Evolutionary conservation across 37 sponge, comb jelly and placozoan genomes (phyloP).

Genomic region (Chondrosia reniformis): DNA sequence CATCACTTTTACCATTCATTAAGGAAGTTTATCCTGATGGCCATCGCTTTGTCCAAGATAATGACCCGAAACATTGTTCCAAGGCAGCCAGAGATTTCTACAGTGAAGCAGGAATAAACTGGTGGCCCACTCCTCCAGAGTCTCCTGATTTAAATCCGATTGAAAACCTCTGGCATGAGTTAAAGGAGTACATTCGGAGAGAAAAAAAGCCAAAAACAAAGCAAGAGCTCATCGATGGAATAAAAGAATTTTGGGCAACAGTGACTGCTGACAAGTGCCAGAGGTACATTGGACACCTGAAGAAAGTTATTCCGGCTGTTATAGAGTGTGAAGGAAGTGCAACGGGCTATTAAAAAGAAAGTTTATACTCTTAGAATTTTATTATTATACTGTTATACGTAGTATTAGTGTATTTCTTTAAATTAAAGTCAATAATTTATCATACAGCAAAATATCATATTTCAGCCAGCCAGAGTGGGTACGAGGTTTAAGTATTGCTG

Average conservation of each 20-base stretch:
- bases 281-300: conserved; percentile 13
- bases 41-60: conserved; percentile 16
- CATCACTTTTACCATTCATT: conserved; percentile 2
- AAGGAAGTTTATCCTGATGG: conserved; percentile 13
- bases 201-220: conserved; percentile 19
- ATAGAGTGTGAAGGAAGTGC: conserved; percentile 7
- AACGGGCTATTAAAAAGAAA: conserved; percentile 8
- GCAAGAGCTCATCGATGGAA: conserved; percentile 16
- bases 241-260: conserved; percentile 18
- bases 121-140: conserved; percentile 22
- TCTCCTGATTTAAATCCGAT: conserved; percentile 12
- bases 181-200: conserved; percentile 22
- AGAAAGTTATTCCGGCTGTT: conserved; percentile 6
- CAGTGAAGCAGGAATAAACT: background rate
- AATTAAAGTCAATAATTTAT: too few relatives aligned
- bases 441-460: too few relatives aligned
- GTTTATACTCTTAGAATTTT: background rate
- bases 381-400: too few relatives aligned
- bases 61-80: conserved; percentile 19
- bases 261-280: conserved; percentile 17
- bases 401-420: too few relatives aligned
- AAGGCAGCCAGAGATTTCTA: background rate
- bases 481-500: too few relatives aligned
- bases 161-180: conserved; percentile 14
- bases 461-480: too few relatives aligned